Conservation (phyloP, 2,888 invertebrate species). For the Agrochola macilenta region DNA sequence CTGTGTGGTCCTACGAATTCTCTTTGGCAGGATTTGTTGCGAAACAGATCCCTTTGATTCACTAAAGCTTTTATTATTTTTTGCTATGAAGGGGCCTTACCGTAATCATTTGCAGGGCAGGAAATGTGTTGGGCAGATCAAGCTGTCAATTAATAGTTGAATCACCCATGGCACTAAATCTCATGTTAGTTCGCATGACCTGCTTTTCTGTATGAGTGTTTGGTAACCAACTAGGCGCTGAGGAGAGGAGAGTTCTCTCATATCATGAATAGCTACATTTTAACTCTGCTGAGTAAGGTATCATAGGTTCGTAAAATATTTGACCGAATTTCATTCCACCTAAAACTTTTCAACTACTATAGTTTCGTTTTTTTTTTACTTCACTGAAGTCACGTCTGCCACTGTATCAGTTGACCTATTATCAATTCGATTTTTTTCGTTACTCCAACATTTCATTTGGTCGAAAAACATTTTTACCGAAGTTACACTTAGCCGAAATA, state of each 20-base stretch:
- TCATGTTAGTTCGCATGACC: background rate
- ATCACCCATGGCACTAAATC: background rate
- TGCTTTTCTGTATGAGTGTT: background rate
- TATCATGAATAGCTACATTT: background rate
- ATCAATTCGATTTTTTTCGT: no score
- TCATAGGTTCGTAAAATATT: no score
- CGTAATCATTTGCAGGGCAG: background rate
- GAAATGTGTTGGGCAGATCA: background rate
- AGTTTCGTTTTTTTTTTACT: no score
- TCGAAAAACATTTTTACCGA: no score
- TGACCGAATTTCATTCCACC: no score
- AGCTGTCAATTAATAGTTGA: background rate
- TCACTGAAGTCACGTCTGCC: no score
- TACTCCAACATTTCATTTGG: no score
- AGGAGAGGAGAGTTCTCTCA: background rate
- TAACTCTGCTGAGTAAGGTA: background rate
- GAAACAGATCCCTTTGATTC: background rate
- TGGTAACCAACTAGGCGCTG: background rate
- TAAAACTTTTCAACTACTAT: no score
- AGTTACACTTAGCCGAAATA: no score
- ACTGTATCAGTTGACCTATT: no score
- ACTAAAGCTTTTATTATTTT: background rate
- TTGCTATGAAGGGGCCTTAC: background rate
- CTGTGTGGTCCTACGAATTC: background rate
- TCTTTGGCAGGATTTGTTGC: background rate